Percentiles rank a stretch among this genome's conserved stretches.
Evolutionary conservation across 2,113 vertebrate species (phyloP).

Genomic region (Leptobrachium ailaonicum): DNA sequence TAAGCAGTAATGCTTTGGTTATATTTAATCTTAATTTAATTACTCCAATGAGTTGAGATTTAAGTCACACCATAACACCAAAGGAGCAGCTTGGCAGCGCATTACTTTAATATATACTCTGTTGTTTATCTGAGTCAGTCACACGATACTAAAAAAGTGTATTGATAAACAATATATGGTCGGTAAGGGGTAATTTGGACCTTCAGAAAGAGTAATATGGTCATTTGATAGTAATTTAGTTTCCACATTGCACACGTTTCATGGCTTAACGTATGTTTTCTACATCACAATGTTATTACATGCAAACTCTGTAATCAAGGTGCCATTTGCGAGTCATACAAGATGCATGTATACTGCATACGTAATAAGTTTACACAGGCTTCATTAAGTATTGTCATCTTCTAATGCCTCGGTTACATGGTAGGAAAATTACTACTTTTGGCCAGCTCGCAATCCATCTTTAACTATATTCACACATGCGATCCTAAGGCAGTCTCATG

Average conservation of each 20-base stretch:
- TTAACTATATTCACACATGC: conserved; percentile 13
- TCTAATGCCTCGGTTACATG: not conserved
- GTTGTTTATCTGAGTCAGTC: too few relatives aligned
- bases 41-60: too few relatives aligned
- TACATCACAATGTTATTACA: not conserved
- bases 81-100: too few relatives aligned
- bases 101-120: too few relatives aligned
- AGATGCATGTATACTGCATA: conserved; percentile 16
- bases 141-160: not conserved
- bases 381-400: not conserved
- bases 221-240: conserved; percentile 1
- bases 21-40: too few relatives aligned
- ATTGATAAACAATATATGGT: not conserved
- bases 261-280: not conserved
- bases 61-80: too few relatives aligned
- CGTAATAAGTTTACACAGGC: conserved; percentile 7
- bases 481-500: conserved; percentile 1
- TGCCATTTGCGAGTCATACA: conserved; percentile 12
- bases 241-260: not conserved
- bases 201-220: not conserved
- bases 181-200: not conserved
- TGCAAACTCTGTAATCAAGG: conserved; percentile 2
- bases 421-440: conserved; percentile 18
- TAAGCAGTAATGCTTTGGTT: too few relatives aligned
- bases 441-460: conserved; percentile 1